Percentiles rank a stretch among this genome's conserved stretches.
Conservation (phyloP, 2,888 invertebrate genomes). For the Atethmia centrago region DNA sequence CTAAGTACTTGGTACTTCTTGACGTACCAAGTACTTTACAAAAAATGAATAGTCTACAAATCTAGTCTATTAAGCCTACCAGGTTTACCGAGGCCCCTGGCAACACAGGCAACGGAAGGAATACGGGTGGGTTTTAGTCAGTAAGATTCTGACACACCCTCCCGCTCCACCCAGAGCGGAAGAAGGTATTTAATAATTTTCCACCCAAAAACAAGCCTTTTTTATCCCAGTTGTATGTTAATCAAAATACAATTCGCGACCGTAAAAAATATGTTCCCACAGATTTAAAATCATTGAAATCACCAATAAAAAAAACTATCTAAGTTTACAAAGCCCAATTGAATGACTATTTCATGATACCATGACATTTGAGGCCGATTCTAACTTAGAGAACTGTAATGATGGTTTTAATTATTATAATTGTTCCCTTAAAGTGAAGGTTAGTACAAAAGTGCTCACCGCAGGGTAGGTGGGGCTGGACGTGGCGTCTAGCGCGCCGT, state of each 20-base stretch:
- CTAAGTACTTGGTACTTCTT: no score
- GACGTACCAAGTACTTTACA: no score
- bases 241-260: not conserved
- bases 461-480: conserved; percentile 92
- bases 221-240: no score
- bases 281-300: not conserved
- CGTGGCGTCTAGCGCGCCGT: conserved; percentile 94
- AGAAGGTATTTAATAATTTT: no score
- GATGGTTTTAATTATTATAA: not conserved
- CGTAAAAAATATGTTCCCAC: not conserved
- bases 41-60: no score
- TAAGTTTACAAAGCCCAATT: not conserved
- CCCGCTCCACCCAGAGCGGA: no score
- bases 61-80: no score
- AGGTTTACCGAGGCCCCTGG: no score
- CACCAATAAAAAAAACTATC: not conserved
- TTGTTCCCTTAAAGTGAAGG: not conserved
- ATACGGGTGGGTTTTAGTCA: no score
- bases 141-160: no score
- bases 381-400: not conserved
- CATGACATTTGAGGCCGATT: not conserved
- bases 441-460: conserved; percentile 71
- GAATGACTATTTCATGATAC: not conserved
- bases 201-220: no score
- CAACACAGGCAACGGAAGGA: no score